Conservation (phyloP, 35 echinoderm and acorn worm species). For the Holothuria glaberrima region DNA sequence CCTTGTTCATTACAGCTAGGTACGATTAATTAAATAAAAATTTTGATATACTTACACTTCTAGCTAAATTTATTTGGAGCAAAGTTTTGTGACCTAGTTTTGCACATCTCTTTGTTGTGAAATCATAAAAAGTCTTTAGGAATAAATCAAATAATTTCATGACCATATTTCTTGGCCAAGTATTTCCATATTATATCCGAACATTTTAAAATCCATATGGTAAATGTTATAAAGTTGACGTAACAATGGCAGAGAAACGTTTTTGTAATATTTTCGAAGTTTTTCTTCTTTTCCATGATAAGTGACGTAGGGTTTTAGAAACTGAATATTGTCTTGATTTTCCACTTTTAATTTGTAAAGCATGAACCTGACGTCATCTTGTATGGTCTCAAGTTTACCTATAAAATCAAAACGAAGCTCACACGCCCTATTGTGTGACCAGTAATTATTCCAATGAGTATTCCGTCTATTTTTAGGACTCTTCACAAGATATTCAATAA, state of each 20-base stretch:
- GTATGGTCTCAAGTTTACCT: not conserved
- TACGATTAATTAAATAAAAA: no score
- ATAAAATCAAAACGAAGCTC: slow-evolving; percentile 11
- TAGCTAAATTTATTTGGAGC: no score
- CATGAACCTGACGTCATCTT: slow-evolving; percentile 1
- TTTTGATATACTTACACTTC: no score
- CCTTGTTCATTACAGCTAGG: no score
- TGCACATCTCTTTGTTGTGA: no score
- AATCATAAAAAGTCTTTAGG: no score
- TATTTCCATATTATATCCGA: not conserved
- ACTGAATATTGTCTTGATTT: not conserved
- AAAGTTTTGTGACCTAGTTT: no score
- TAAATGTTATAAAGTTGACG: not conserved
- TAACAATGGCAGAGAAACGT: not conserved
- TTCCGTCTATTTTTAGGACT: not conserved
- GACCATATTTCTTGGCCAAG: not conserved
- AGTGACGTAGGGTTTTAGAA: not conserved
- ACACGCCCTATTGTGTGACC: not conserved
- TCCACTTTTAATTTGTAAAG: not conserved
- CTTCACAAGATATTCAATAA: not conserved
- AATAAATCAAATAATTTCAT: no score
- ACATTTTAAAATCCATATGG: not conserved
- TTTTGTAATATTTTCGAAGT: not conserved
- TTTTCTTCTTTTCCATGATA: not conserved
- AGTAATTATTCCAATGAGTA: slow-evolving; percentile 7